Evolutionary conservation across 2,888 invertebrate genomes (phyloP), one percentile per base, ranked within the genome.

Genomic region (Hypselothyrea guttata): DNA sequence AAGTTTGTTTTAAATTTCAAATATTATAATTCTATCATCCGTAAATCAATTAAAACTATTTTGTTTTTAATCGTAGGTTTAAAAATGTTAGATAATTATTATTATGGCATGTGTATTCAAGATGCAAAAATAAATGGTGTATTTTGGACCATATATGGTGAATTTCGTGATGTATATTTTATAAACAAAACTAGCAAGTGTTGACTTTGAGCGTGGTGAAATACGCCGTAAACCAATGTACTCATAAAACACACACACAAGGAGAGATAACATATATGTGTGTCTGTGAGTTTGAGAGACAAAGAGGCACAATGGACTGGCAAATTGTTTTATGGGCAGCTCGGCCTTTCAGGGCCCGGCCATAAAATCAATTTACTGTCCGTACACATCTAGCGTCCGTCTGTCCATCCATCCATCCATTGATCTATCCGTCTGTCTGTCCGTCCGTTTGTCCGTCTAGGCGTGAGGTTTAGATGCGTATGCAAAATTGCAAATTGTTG

Each of bases 291-390:
- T 42, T 46, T 38, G 49, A 37, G 45, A 41, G 41, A 79, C 75
- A 78, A 78, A 66, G 55, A 57, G 44, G 31, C 42, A 53, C 54
- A 75, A 70, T 58, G 59, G 55, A 33, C 60, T 63, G 51, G 53
- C 84, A 79, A 81, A 81, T 81, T 81, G 86, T 76, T 85, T 85
- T 85, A 79, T 79, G 85, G 79, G 58, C 77, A 84, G 73, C 57
- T 70, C 67, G 57, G 64, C 79, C 84, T 84, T 85, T 84, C 62
- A n/a, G n/a, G 59, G 41, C 38, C 42, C 60, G 78, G 83, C 83
- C 65, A 84, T 78, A 78, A 78, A 78, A 78, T 79, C 83, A 78
- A 84, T 83, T 82, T 82, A 38, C 59, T 54, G 76, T 34, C 72
- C 79, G 78, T 52, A 62, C 49, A 51, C 49, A 71, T 51, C 47